Evolutionary conservation across 2,888 invertebrate genomes (phyloP), one percentile per base, ranked within the genome.

Genomic region (Myathropa florea): DNA sequence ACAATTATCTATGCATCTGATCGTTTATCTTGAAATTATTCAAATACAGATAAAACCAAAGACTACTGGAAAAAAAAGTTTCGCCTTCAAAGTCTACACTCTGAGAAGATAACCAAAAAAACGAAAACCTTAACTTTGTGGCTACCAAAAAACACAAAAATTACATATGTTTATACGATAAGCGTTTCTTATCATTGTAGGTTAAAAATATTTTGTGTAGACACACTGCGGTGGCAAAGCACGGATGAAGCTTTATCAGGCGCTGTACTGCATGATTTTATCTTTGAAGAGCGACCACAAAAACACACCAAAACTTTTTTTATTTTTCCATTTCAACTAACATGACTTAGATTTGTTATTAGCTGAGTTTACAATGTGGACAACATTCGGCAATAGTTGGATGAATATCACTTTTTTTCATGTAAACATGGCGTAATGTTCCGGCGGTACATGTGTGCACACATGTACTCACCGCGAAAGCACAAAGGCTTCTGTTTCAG

Each of bases 111-210:
- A 76, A 63, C 61, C 36, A 36, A 78, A 72, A 4, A 23, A n/a
- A n/a, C n/a, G n/a, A n/a, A 39, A 73, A 78, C 78, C 14, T 73
- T 76, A 61, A 59, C 64, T 71, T 55, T 24, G 72, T 75, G 57
- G 65, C 61, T 78, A 65, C 60, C 78, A 63, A 73, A 81, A n/a
- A 81, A 65, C 7, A 60, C 9, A 61, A 70, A 30, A 86, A 83
- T 82, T 86, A 86, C 83, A 86, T 65, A 83, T 86, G 83, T 86
- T 86, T 75, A 21, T 39, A 7, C 71, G 86, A 83, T 83, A 83
- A 83, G 82, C 64, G 57, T 61, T 55, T 21, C 82, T 86, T 86
- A 83, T 86, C 86, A 55, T 64, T 71, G 60, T 75, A 64, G 78
- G 78, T 75, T 86, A 70, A 71, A 57, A 59, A 59, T n/a, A 36